Base-by-base conservation (phyloP, 2,113 vertebrate genomes). In the Gopherus flavomarginatus region DNA sequence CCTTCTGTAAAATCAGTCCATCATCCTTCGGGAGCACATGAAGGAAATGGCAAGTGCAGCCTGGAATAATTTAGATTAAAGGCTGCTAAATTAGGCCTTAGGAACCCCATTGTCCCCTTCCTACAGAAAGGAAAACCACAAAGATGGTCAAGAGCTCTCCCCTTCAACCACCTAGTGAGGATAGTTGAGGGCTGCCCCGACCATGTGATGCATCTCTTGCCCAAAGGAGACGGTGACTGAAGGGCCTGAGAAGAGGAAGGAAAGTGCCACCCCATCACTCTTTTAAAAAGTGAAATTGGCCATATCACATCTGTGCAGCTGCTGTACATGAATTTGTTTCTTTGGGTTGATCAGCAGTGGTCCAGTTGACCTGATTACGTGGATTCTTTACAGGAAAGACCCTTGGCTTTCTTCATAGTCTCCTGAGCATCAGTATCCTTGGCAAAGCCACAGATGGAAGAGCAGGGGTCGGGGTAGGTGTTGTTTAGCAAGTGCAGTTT, bases 61-160 rank as follows among this genome's bases (percentile, higher is more conserved):
- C 91, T 57, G 86, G 96, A 96, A 96, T 97, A 97, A 95, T 54
- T 97, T 96, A 57, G 96, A 97, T 97, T 97, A 97, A 98, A 98
- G 94, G 88, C 82, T 59, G 89, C 89, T 96, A 97, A 98, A 97
- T 97, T 95, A 92, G 95, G 89, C 84, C 97, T 65, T 69, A 93
- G 89, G 85, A 82, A 50, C 89, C 84, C 90, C 81, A 31, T 57
- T n/a, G 87, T 42, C 59, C 47, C 79, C 83, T 44, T 26, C n/a
- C 56, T 69, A 87, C 22, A 47, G n/a, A 82, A 83, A 90, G 78
- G 69, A 90, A 84, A 88, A 83, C 12, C 56, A 85, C 75, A 90
- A 24, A 16, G 52, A 75, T 26, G 96, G 44, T 10, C 85, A 77
- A 29, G 0, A 77, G 85, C 44, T 90, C 49, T 92, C 29, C 38